These are phyloP conservation scores for Neodiprion fabricii DNA, from an alignment of 1,140 invertebrate species.

Conservation along the genomic window DNA sequence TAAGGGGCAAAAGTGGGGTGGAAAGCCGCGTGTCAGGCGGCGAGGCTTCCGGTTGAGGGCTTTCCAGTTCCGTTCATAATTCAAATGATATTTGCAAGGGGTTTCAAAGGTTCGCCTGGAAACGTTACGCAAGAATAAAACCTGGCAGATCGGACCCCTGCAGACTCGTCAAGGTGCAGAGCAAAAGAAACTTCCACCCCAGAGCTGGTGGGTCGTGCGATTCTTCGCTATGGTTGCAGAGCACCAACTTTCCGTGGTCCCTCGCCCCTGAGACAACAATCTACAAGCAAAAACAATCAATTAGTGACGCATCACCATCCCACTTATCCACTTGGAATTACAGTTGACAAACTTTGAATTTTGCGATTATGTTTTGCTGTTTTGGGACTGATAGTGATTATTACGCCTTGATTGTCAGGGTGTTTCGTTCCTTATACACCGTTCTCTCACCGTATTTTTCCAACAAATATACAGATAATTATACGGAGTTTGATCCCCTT, in stretches of 20 bases:
- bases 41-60: not conserved
- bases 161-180: too few species aligned
- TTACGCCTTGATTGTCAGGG: conserved; percentile 28
- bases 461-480: too few species aligned
- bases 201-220: too few species aligned
- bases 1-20: too few species aligned
- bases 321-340: conserved; percentile 21
- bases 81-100: not conserved
- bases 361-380: not conserved
- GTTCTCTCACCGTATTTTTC: conserved; percentile 11
- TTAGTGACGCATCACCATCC: conserved; percentile 20
- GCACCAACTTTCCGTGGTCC: too few species aligned
- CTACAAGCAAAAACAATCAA: not conserved
- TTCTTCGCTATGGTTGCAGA: too few species aligned
- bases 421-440: conserved; percentile 13
- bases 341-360: conserved; percentile 21
- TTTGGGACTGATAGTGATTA: conserved; percentile 29
- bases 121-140: too few species aligned
- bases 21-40: too few species aligned
- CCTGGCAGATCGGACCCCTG: too few species aligned
- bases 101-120: not conserved
- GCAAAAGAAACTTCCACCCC: too few species aligned
- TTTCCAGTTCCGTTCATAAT: not conserved
- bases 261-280: not conserved
- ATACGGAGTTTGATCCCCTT: not conserved